Conservation (phyloP, 2,113 vertebrate genomes). For the Phyllostomus discolor region DNA sequence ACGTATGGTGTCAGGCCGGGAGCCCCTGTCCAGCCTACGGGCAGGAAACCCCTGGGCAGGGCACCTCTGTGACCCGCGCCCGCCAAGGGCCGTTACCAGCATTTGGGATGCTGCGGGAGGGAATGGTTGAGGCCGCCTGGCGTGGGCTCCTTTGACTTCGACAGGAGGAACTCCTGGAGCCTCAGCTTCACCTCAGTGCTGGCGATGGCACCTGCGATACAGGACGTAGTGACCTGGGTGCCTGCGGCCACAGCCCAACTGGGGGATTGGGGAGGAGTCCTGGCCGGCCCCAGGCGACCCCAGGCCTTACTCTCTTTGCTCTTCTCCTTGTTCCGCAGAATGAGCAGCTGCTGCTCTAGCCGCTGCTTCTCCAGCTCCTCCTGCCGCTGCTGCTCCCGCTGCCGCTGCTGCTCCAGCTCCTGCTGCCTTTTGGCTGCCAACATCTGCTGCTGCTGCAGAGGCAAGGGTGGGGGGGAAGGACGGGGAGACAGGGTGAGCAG, state of each 20-base stretch:
- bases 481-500: background rate
- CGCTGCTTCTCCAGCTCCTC: constrained; percentile 89
- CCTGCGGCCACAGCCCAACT: background rate
- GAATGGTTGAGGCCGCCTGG: constrained; percentile 92
- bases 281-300: background rate
- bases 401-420: constrained; percentile 87
- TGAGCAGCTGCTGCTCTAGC: constrained; percentile 86
- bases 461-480: accelerated
- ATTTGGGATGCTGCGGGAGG: constrained; percentile 90
- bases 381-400: constrained; percentile 85
- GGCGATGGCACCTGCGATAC: constrained; percentile 90
- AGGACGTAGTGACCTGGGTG: background rate
- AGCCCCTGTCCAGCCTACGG: background rate
- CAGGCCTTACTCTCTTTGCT: constrained; percentile 85
- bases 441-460: constrained; percentile 86
- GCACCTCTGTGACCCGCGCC: background rate
- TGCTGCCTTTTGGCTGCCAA: constrained; percentile 86
- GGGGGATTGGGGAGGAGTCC: too few relatives aligned
- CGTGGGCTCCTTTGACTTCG: constrained; percentile 90
- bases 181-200: constrained; percentile 96
- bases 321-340: constrained; percentile 88
- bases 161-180: constrained; percentile 96
- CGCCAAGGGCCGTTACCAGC: constrained; percentile 84
- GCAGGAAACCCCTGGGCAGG: background rate
- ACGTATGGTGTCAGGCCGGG: background rate